Base-by-base conservation (phyloP, 2,888 invertebrate species). In the Drosophila nr. fundita region DNA sequence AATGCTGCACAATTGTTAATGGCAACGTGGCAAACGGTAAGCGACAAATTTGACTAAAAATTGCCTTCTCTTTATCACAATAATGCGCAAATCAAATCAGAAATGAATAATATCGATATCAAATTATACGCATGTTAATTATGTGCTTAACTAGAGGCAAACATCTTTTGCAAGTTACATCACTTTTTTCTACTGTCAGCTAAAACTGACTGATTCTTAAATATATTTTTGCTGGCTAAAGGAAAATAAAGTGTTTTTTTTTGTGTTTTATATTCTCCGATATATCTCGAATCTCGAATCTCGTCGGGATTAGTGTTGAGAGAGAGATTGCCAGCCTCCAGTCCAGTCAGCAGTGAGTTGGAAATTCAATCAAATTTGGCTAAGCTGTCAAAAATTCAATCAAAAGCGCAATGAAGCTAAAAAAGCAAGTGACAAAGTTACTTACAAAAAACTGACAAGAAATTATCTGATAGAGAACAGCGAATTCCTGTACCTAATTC, bases 31-130 rank as follows among this genome's bases (percentile, higher is more conserved):
- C 67, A 57, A 57, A 21, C 71, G 65, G 57, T 40, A 29, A 55
- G n/a, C 53, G 68, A 45, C 48, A 68, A 68, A 67, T 52, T 78
- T 50, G 48, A 42, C 65, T 55, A 67, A 78, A 81, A 81, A 78
- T 79, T 82, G 82, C 78, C 72, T 75, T 80, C 88, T 88, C 90
- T 89, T 89, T 89, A 90, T 91, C 89, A 83, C 78, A 80, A 89
- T 91, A 90, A 86, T 82, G 83, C 76, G 80, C 69, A 64, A 69
- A 68, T 58, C 64, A 70, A 75, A 87, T 82, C 82, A 82, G 76
- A 77, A 75, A 69, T 66, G 34, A 65, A 57, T 34, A 74, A 54
- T 36, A 11, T 27, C 24, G 2, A 34, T 32, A 32, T 10, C 0
- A 4, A 11, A 21, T 42, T 21, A 21, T 5, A 40, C n/a, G 10